Percentiles rank a stretch among this genome's conserved stretches.
These are phyloP conservation scores for Sphaerophoria taeniata DNA, from an alignment of 2,888 invertebrate species.

Conservation along the genomic window DNA sequence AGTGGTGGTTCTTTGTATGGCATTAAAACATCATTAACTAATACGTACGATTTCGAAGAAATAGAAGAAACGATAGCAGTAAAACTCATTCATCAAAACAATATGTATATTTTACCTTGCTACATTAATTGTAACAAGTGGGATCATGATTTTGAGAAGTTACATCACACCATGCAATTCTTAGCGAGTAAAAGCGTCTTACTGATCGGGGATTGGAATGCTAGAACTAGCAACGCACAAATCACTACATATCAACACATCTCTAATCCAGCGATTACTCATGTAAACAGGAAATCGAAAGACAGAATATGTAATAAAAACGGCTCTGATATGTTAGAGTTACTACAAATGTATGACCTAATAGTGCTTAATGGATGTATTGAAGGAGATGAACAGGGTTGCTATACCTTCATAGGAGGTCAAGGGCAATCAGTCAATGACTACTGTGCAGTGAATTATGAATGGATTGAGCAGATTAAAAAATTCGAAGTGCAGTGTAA, in stretches of 20 bases:
- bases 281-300: no score
- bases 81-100: not conserved
- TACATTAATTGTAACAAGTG: slow-evolving; percentile 10
- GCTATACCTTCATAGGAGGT: no score
- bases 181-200: no score
- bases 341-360: slow-evolving; percentile 12
- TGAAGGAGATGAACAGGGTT: slow-evolving; percentile 5
- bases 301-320: no score
- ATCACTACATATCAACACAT: no score
- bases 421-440: no score
- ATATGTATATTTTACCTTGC: slow-evolving; percentile 6
- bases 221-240: no score
- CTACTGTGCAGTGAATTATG: no score
- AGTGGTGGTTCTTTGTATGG: not conserved
- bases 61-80: not conserved
- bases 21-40: not conserved
- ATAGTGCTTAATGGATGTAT: not conserved
- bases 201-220: no score
- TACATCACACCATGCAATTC: no score
- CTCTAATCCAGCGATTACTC: no score
- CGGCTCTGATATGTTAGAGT: not conserved
- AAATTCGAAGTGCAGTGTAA: not conserved
- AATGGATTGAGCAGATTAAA: no score
- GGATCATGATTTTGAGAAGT: not conserved
- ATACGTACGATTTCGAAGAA: slow-evolving; percentile 5